Conservation (phyloP, 2,797 vertebrate species). For the Mormyrops boulengeri region DNA sequence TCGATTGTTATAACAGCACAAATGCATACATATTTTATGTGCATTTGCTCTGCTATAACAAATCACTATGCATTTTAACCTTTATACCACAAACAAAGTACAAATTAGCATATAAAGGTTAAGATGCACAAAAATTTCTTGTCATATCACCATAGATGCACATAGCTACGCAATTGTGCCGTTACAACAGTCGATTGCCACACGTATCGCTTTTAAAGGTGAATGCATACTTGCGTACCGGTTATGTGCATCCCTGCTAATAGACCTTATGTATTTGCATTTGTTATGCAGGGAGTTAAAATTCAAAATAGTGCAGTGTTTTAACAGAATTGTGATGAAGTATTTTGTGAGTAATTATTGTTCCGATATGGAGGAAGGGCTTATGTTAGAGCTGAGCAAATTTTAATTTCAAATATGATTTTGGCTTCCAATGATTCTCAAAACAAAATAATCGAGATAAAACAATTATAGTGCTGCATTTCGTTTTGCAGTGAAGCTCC, state of each 20-base stretch:
- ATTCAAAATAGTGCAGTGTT: neutral
- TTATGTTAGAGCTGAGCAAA: neutral
- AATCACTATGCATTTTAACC: neutral
- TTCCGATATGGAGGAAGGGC: neutral
- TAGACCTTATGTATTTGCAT: neutral
- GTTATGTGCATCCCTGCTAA: neutral
- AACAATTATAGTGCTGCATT: neutral
- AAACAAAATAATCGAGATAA: neutral
- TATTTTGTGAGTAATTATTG: neutral
- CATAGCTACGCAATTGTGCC: neutral
- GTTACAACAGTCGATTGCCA: neutral
- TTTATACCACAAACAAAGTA: no score
- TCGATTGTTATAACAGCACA: no score
- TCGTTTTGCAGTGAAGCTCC: neutral
- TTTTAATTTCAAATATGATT: neutral
- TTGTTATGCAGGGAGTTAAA: neutral
- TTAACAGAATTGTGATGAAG: neutral
- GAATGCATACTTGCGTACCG: neutral
- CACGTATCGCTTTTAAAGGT: neutral
- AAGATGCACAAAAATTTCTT: neutral
- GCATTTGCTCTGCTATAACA: neutral
- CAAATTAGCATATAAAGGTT: neutral
- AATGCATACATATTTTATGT: neutral
- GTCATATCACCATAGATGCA: neutral
- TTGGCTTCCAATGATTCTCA: neutral